These are phyloP conservation scores for Sternarchorhynchus goeldii DNA, from an alignment of 2,797 vertebrate genomes.

Conservation along the genomic window DNA sequence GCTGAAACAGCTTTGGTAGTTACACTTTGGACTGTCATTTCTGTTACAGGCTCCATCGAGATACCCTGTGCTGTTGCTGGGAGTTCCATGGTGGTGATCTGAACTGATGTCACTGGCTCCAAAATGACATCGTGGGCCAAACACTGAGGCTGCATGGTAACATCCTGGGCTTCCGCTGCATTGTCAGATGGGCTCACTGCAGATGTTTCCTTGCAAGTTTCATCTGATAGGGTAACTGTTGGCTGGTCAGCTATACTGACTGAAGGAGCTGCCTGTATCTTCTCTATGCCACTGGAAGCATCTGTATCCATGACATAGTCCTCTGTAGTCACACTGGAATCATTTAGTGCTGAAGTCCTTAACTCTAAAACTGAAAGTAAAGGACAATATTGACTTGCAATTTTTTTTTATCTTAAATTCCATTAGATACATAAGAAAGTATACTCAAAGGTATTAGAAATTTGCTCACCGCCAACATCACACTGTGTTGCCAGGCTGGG, in stretches of 20 bases:
- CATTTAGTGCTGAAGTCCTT: not conserved
- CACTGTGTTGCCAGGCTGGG: not conserved
- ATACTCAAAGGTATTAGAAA: not conserved
- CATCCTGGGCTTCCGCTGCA: constrained; percentile 2
- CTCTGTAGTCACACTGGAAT: constrained; percentile 23
- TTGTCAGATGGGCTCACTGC: constrained; percentile 8
- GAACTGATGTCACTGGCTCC: not conserved
- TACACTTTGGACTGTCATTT: not conserved
- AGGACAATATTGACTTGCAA: not conserved
- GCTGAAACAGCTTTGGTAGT: not conserved
- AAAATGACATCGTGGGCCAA: not conserved
- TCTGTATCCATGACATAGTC: constrained; percentile 54
- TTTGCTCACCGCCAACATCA: constrained; percentile 10
- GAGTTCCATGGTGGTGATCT: constrained; percentile 3
- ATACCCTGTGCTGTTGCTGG: not conserved
- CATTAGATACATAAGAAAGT: too few species aligned
- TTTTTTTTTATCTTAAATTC: not conserved
- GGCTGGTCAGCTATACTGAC: not conserved
- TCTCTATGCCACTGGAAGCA: constrained; percentile 15
- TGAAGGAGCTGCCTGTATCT: not conserved
- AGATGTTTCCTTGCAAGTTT: constrained; percentile 3
- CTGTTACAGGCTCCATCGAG: not conserved
- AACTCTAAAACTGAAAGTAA: constrained; percentile 16
- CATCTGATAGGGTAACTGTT: not conserved
- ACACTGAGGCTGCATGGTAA: not conserved